Percentiles rank a stretch among this genome's conserved stretches.
These are phyloP conservation scores for Tiliacea aurago DNA, from an alignment of 2,888 invertebrate genomes.

Conservation along the genomic window DNA sequence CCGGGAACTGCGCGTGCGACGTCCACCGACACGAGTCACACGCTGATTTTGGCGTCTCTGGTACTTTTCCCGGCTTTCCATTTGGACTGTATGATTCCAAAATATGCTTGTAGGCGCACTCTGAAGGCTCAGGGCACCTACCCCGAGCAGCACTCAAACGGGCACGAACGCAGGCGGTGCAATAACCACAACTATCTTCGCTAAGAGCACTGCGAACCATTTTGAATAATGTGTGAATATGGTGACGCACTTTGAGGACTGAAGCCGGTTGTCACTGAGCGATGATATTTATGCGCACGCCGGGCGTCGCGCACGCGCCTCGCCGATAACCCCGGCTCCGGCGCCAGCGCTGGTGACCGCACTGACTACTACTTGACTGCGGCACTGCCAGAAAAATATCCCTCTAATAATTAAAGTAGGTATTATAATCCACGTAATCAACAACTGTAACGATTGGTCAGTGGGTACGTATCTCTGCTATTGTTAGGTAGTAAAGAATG, in stretches of 20 bases:
- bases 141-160: constrained; percentile 85
- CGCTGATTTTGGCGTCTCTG: constrained; percentile 78
- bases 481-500: constrained; percentile 9
- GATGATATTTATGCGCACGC: constrained; percentile 82
- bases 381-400: constrained; percentile 60
- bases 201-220: constrained; percentile 83
- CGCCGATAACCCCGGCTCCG: constrained; percentile 83
- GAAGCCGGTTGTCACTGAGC: constrained; percentile 71
- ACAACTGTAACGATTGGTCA: constrained; percentile 20
- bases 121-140: constrained; percentile 83
- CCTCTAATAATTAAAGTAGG: constrained; percentile 19
- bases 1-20: constrained; percentile 87
- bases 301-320: constrained; percentile 88
- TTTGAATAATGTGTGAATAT: constrained; percentile 64
- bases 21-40: constrained; percentile 88
- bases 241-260: constrained; percentile 77
- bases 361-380: constrained; percentile 56
- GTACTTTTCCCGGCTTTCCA: constrained; percentile 74
- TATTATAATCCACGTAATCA: constrained; percentile 41
- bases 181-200: constrained; percentile 87
- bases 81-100: constrained; percentile 83
- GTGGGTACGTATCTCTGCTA: constrained; percentile 20
- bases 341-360: constrained; percentile 80
- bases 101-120: constrained; percentile 89
- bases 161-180: constrained; percentile 86